Conservation (phyloP, 92 coral and sea anemone genomes). For the Micromussa lordhowensis region DNA sequence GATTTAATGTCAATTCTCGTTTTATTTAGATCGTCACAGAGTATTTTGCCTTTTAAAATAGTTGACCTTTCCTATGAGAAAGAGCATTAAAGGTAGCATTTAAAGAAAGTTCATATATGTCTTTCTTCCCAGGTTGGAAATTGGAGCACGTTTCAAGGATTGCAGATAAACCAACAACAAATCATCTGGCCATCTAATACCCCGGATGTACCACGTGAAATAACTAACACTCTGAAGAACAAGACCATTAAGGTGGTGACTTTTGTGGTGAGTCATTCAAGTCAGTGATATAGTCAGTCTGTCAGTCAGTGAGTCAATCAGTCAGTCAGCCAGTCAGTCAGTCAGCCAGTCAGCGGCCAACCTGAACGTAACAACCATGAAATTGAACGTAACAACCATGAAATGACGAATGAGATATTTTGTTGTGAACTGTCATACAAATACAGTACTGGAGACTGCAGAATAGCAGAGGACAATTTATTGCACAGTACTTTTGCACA, state of each 20-base stretch:
- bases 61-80: neutral
- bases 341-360: neutral
- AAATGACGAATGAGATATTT: too few species aligned
- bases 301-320: neutral
- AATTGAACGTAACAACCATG: too few species aligned
- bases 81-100: too few species aligned
- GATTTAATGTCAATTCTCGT: too few species aligned
- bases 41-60: neutral
- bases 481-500: too few species aligned
- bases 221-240: slow-evolving; percentile 57
- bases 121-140: slow-evolving; percentile 50
- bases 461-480: too few species aligned
- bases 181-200: slow-evolving; percentile 61
- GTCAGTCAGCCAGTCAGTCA: neutral
- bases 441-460: too few species aligned
- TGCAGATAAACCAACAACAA: slow-evolving; percentile 24
- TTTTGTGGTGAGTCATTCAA: slow-evolving; percentile 41
- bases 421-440: too few species aligned
- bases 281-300: too few species aligned
- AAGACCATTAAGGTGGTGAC: slow-evolving; percentile 59
- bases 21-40: neutral
- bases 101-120: neutral
- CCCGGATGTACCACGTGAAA: slow-evolving; percentile 61
- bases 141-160: slow-evolving; percentile 43
- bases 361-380: too few species aligned